A percentile compares a stretch with the other conserved stretches of the same genome.
phyloP scores from a whole-genome alignment of 2,888 invertebrate genomes.

The Agrilus mali region DNA sequence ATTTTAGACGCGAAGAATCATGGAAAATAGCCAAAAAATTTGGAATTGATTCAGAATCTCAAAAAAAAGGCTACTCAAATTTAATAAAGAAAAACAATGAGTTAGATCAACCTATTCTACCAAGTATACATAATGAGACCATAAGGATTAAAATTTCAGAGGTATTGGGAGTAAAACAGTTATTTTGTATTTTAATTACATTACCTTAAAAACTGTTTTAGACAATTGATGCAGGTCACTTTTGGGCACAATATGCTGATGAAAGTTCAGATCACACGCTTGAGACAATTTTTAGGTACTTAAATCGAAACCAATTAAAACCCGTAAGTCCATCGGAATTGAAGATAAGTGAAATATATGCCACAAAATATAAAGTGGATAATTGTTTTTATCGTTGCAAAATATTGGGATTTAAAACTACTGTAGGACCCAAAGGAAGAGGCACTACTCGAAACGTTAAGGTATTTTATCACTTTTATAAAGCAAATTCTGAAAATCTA shows the following conservation, averaged over 20 bases:
- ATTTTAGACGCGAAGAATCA: slow-evolving; percentile 14
- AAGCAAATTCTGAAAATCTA: neutral
- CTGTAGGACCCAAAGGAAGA: slow-evolving; percentile 3
- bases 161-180: neutral
- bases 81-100: neutral
- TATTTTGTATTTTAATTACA: neutral
- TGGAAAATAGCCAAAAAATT: slow-evolving; percentile 17
- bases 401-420: slow-evolving; percentile 30
- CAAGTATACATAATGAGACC: slow-evolving; percentile 1
- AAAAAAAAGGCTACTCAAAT: too few relatives aligned
- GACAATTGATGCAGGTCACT: slow-evolving; percentile 50
- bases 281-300: slow-evolving; percentile 26
- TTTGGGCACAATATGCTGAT: slow-evolving; percentile 52
- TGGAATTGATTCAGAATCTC: slow-evolving; percentile 7
- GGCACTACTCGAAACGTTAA: neutral
- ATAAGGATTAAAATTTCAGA: slow-evolving; percentile 1
- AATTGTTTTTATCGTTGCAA: slow-evolving; percentile 44
- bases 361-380: slow-evolving; percentile 42
- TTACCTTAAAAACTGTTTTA: slow-evolving; percentile 20
- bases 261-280: slow-evolving; percentile 30
- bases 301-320: slow-evolving; percentile 29
- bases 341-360: slow-evolving; percentile 40
- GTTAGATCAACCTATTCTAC: slow-evolving; percentile 1
- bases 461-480: neutral
- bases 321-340: slow-evolving; percentile 21